These are phyloP conservation scores for Styela plicata DNA, from an alignment of 23 tunicate species.

Conservation along the genomic window DNA sequence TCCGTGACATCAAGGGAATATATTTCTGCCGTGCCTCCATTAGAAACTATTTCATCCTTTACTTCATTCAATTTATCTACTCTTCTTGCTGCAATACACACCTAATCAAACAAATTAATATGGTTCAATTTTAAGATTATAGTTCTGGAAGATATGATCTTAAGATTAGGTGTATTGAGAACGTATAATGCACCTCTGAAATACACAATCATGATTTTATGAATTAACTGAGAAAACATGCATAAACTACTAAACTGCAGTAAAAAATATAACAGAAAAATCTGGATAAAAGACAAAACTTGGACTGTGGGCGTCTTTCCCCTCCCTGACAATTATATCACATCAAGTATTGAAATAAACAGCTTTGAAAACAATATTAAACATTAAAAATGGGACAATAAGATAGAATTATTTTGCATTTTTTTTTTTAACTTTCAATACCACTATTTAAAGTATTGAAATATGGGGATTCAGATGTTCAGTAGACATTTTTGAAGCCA, in stretches of 20 bases:
- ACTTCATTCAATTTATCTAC: conserved; percentile 43
- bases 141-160: not conserved
- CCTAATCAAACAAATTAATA: conserved; percentile 37
- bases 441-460: not conserved
- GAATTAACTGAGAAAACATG: too few relatives aligned
- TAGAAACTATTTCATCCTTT: conserved; percentile 36
- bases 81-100: conserved; percentile 83
- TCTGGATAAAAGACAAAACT: too few relatives aligned
- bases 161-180: not conserved
- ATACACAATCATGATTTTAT: not conserved
- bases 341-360: too few relatives aligned
- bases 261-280: too few relatives aligned
- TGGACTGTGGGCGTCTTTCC: not conserved
- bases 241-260: too few relatives aligned
- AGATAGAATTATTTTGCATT: not conserved
- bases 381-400: not conserved
- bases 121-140: not conserved
- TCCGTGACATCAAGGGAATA: conserved; percentile 72
- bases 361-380: not conserved
- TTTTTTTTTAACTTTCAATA: not conserved
- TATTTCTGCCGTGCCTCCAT: conserved; percentile 22
- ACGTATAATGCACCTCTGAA: not conserved
- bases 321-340: too few relatives aligned
- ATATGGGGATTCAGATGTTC: not conserved
- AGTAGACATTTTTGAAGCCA: too few relatives aligned